Base-by-base conservation (phyloP, 2,888 invertebrate genomes). In the Cosmopolites sordidus region DNA sequence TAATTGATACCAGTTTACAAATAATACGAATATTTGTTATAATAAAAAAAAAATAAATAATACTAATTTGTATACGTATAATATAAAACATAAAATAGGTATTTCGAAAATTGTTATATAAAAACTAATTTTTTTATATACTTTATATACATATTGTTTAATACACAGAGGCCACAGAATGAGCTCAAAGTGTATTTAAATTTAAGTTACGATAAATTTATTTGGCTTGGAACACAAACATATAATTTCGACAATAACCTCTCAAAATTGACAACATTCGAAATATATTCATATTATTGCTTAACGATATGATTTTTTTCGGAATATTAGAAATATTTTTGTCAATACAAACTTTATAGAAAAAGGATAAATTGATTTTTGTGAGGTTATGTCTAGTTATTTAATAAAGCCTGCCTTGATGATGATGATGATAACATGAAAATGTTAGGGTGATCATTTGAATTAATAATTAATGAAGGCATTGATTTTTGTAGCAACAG, bases 91-190 rank as follows among this genome's bases (percentile, higher is more conserved):
- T 51, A 48, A 48, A 48, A 48, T 48, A n/a, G 30, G 48, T 41
- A 37, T 42, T 43, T 27, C 49, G 43, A 49, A 49, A 51, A 41
- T 41, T 29, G 45, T 29, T 54, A 54, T 54, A 54, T 51, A 51
- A 51, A 54, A 54, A 54, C 50, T 54, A 48, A 54, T 49, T 50
- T 46, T n/a, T n/a, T 47, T 46, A 47, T 51, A 46, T 40, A 50
- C 42, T 51, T 45, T 45, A 38, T 49, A 49, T 54, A 33, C 48
- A 54, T 48, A 54, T 15, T 12, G 44, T 48, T 48, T 22, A 27
- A 48, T 43, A 43, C 18, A 48, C 27, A 27, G 27, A 6, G 33
- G 8, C 4, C 8, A 5, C 22, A 22, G 22, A 22, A 22, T 22
- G 8, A 22, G 30, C 43, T 6, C 12, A n/a, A 12, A 40, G 12